phyloP scores from a whole-genome alignment of 2,888 invertebrate species.

The Pachymerium ferrugineum region DNA sequence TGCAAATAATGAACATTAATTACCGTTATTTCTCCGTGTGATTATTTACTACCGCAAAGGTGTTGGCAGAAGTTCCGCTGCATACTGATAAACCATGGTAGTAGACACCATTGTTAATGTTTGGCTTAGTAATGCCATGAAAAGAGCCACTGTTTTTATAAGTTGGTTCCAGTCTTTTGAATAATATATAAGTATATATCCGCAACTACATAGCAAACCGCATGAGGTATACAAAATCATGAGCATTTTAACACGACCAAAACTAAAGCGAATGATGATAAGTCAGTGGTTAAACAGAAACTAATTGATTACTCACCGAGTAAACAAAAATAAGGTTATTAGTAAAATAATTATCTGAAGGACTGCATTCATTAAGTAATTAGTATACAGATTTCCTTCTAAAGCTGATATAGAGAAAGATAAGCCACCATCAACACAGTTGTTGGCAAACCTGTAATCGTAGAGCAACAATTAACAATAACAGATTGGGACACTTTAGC shows the following conservation, averaged over 20 bases:
- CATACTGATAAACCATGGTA: not conserved
- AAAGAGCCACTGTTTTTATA: not conserved
- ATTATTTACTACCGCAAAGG: not conserved
- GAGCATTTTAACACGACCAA: not conserved
- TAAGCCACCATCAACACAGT: not conserved
- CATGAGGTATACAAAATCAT: not conserved
- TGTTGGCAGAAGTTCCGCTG: not conserved
- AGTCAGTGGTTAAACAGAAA: not conserved
- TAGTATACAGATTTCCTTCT: not conserved
- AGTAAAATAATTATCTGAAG: not conserved
- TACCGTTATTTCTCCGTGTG: not conserved
- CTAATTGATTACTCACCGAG: not conserved
- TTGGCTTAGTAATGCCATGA: not conserved
- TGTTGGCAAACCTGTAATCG: not conserved
- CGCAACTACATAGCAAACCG: not conserved
- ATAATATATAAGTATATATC: conserved; percentile 15
- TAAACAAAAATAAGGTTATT: not conserved
- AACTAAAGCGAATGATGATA: not conserved
- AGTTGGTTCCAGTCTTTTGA: not conserved
- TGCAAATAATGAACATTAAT: not conserved
- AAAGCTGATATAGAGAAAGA: not conserved
- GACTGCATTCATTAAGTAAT: not conserved
- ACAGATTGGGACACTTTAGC: not conserved
- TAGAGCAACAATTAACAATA: not conserved
- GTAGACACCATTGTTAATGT: not conserved